phyloP scores from a whole-genome alignment of 2,888 invertebrate species.

The Aromia moschata region DNA sequence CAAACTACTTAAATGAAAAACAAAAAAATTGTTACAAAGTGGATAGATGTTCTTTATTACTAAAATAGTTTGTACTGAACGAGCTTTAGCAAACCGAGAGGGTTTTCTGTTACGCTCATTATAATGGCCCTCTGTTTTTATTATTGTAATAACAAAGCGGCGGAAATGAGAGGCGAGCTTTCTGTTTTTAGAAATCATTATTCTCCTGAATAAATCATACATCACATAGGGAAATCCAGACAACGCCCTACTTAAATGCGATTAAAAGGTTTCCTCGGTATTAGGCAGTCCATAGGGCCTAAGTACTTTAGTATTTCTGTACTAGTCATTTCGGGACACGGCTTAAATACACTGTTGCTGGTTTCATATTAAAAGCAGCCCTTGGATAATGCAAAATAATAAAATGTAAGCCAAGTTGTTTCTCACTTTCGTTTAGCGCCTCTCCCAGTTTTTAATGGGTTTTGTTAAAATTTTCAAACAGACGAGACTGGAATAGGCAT shows the following conservation, averaged over 20 bases:
- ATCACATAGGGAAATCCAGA: constrained; percentile 21
- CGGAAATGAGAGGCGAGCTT: constrained; percentile 1
- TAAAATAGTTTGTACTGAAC: neutral
- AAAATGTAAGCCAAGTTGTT: too few relatives aligned
- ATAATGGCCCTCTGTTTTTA: neutral
- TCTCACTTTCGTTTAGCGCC: too few relatives aligned
- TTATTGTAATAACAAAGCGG: constrained; percentile 1
- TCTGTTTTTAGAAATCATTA: constrained; percentile 7
- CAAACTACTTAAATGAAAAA: too few relatives aligned
- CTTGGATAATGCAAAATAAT: too few relatives aligned
- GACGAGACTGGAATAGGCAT: too few relatives aligned
- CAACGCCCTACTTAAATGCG: constrained; percentile 19
- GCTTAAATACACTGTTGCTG: constrained; percentile 12
- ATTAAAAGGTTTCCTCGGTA: constrained; percentile 19
- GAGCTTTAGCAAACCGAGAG: too few relatives aligned
- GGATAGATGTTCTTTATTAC: too few relatives aligned
- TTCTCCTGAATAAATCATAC: constrained; percentile 17
- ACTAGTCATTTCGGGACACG: neutral
- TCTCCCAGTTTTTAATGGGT: too few relatives aligned
- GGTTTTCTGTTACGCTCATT: constrained; percentile 1
- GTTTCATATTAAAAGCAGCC: too few relatives aligned
- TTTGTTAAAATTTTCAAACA: too few relatives aligned
- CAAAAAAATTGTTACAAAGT: too few relatives aligned
- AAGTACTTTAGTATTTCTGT: constrained; percentile 19
- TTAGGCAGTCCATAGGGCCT: constrained; percentile 5